Base-by-base conservation (phyloP, 2,888 invertebrate genomes). In the Hoplodrina ambigua region DNA sequence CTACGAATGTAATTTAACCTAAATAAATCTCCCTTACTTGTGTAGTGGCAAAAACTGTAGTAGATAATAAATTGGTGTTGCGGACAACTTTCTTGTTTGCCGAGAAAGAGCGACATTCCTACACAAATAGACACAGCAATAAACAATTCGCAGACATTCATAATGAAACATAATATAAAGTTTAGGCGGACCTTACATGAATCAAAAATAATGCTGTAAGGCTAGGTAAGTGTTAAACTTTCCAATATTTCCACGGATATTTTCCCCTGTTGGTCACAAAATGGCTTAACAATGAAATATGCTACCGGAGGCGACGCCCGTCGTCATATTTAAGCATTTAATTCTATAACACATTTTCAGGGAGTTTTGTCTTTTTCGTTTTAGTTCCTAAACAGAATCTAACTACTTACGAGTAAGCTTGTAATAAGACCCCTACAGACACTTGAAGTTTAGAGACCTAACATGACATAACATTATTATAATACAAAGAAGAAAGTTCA, bases 1-100 rank as follows among this genome's bases (percentile, higher is more conserved):
- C 69, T 30, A 70, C 71, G 72, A 74, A 72, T 54, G 71, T 78
- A 72, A 71, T 75, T 74, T 65, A 59, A 71, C 75, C 65, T 59
- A 75, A 74, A 83, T 83, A 83, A 83, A 84, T 83, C 80, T 72
- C 57, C 60, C 60, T 68, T 60, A 65, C 70, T 78, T 75, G 52
- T 62, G 69, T 70, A 70, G 69, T 72, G 65, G 75, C 85, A 83
- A 83, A 83, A 84, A 84, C 81, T 78, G 63, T 60, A 63, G 73
- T 62, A 72, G 73, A 80, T 84, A 82, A 83, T 73, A 81, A 80
- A 84, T 84, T 81, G 53, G 41, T 71, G 74, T 74, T 74, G 75
- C 58, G 70, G 69, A 69, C 74, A 76, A 81, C 30, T 81, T 83
- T 82, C 72, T 83, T 83, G 72, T 75, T 75, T 57, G 62, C 37